Conservation (phyloP, 2,113 vertebrate species). For the Puffinus mauretanicus region DNA sequence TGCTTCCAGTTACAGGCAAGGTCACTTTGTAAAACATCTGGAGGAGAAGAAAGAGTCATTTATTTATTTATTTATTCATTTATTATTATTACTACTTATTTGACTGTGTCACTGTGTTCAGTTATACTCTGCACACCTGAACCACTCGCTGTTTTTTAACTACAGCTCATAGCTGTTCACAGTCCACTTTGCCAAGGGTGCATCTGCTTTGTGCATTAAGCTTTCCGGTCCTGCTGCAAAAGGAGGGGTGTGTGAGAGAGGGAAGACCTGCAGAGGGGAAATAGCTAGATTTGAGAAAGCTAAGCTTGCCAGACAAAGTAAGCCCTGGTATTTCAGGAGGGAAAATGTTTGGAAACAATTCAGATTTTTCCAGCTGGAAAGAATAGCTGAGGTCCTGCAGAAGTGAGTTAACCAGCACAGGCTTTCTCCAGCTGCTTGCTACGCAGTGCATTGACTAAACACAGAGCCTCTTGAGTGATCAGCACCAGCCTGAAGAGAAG, state of each 20-base stretch:
- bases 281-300: not conserved
- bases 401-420: not conserved
- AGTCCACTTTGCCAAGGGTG: not conserved
- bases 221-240: not conserved
- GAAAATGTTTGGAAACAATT: not conserved
- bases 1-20: not conserved
- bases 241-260: accelerated
- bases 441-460: not conserved
- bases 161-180: not conserved
- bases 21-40: not conserved
- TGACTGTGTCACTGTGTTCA: not conserved
- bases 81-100: not conserved
- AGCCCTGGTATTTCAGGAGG: not conserved
- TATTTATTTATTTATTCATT: not conserved
- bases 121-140: not conserved
- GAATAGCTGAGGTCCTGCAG: not conserved
- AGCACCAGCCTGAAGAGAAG: not conserved
- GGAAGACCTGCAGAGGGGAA: not conserved
- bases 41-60: not conserved
- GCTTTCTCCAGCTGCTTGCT: not conserved
- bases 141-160: not conserved
- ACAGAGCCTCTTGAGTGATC: not conserved
- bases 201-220: not conserved
- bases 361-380: constrained; percentile 5
- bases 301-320: not conserved